A percentile compares a stretch with the other conserved stretches of the same genome.
Conservation (phyloP, 2,113 vertebrate species). For the Muntiacus reevesi region DNA sequence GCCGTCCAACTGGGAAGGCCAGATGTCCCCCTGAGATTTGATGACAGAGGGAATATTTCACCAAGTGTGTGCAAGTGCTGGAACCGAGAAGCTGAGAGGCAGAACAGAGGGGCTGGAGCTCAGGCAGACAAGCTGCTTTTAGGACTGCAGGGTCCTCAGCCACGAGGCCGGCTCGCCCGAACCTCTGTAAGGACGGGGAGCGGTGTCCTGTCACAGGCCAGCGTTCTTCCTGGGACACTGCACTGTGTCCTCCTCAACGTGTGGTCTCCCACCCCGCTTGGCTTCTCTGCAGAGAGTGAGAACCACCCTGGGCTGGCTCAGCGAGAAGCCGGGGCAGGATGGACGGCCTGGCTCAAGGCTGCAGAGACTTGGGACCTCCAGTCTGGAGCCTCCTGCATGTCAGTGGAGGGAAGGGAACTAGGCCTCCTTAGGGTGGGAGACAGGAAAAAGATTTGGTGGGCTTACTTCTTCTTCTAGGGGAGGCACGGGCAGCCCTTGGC, state of each 20-base stretch:
- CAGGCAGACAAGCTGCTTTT: background rate
- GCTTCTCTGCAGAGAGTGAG: background rate
- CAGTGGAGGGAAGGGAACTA: background rate
- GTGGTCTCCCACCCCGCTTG: background rate
- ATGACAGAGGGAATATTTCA: background rate
- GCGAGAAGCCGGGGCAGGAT: background rate
- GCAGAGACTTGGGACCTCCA: background rate
- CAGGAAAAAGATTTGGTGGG: background rate
- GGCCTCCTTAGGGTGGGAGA: background rate
- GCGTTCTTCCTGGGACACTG: background rate
- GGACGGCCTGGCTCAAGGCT: background rate
- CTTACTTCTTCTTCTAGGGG: background rate
- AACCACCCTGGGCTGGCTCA: background rate
- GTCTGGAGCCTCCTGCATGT: background rate
- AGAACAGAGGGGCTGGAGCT: background rate
- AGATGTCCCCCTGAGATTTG: constrained; percentile 13
- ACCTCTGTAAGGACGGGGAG: background rate
- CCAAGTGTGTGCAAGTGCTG: background rate
- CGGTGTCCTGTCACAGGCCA: background rate
- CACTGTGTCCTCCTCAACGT: background rate
- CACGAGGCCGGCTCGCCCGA: background rate
- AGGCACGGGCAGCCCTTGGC: background rate
- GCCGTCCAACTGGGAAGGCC: constrained; percentile 15
- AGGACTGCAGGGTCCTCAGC: background rate
- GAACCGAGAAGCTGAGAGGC: background rate